These are phyloP conservation scores for Macrophya annulata DNA, from an alignment of 2,888 invertebrate genomes.

Conservation along the genomic window DNA sequence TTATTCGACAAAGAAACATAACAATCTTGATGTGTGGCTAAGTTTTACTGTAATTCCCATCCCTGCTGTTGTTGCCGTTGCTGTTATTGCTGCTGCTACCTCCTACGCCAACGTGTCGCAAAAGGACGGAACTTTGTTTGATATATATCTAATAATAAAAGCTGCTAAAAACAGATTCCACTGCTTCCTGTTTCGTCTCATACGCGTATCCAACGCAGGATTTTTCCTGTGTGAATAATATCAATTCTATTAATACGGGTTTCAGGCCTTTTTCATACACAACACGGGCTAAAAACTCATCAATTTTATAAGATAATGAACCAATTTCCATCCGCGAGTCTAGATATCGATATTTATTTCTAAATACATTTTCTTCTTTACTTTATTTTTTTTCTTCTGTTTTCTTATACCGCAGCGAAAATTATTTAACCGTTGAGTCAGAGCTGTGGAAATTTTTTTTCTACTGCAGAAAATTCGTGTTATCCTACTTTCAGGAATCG, in stretches of 20 bases:
- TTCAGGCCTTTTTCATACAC: neutral
- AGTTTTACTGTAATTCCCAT: neutral
- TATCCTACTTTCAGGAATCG: constrained; percentile 2
- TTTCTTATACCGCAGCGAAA: neutral
- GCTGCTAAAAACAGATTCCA: neutral
- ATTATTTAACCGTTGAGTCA: neutral
- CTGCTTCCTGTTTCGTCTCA: neutral
- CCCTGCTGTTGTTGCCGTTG: neutral
- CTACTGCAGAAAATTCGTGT: neutral
- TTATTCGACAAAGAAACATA: too few relatives aligned
- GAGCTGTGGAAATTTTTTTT: neutral
- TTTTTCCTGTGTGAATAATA: constrained; percentile 10
- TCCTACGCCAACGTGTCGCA: neutral
- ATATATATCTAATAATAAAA: neutral
- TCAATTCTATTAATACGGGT: neutral
- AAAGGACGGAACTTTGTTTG: neutral
- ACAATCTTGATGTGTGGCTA: too few relatives aligned
- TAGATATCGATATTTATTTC: too few relatives aligned
- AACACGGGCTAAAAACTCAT: too few relatives aligned
- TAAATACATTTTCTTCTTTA: too few relatives aligned
- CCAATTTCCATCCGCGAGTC: too few relatives aligned
- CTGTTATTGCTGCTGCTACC: neutral
- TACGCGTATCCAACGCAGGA: neutral
- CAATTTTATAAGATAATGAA: neutral
- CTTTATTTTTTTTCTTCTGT: neutral